These are phyloP conservation scores for Drosophila ohnishii DNA, from an alignment of 1,140 invertebrate species.

Conservation along the genomic window DNA sequence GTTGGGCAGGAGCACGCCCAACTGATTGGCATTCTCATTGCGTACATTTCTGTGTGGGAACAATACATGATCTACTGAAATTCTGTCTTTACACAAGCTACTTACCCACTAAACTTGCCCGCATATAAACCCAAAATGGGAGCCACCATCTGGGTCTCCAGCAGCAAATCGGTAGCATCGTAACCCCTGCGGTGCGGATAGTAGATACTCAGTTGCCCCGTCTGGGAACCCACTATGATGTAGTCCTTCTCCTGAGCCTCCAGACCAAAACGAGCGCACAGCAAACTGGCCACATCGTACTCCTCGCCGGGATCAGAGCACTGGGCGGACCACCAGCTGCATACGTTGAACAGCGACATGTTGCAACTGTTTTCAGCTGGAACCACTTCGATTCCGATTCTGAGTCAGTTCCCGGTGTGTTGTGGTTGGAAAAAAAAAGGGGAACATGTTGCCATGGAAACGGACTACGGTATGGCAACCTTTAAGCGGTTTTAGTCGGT, in stretches of 20 bases:
- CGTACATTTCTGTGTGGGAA: constrained; percentile 54
- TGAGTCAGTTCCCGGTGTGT: constrained; percentile 27
- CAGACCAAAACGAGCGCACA: constrained; percentile 84
- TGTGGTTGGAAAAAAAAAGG: constrained; percentile 17
- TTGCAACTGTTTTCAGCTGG: constrained; percentile 8
- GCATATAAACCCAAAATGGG: constrained; percentile 89
- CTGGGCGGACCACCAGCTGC: constrained; percentile 89
- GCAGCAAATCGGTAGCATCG: constrained; percentile 87
- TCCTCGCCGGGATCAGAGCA: constrained; percentile 85
- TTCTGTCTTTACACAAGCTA: neutral
- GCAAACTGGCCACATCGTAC: constrained; percentile 77
- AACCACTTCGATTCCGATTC: neutral
- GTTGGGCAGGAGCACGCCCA: constrained; percentile 73
- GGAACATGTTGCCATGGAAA: constrained; percentile 16
- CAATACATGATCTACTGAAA: neutral
- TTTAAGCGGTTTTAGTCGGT: no score
- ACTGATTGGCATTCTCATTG: constrained; percentile 72
- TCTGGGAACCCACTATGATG: constrained; percentile 88
- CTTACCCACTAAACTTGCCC: constrained; percentile 89
- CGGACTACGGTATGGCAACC: neutral
- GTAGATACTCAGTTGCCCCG: constrained; percentile 88
- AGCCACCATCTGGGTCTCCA: constrained; percentile 87
- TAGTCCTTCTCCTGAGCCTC: constrained; percentile 85
- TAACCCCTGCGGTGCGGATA: constrained; percentile 84
- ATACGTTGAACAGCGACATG: constrained; percentile 92